phyloP scores from a whole-genome alignment of 2,888 invertebrate species.

The Hyalella azteca region DNA sequence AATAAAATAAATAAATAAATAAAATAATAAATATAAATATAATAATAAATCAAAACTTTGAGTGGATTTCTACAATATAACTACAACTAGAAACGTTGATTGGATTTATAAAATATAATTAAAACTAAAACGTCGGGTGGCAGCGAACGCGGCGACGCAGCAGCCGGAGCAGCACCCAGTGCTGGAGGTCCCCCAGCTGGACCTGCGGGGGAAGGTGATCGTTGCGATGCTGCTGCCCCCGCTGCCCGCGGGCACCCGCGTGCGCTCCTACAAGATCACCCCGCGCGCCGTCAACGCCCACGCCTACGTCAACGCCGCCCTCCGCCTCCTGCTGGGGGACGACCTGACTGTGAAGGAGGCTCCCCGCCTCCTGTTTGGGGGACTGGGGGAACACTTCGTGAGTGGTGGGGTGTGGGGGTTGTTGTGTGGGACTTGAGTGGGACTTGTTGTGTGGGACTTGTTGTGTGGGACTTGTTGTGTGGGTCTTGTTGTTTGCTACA shows the following conservation, averaged over 20 bases:
- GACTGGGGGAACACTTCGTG: slow-evolving; percentile 64
- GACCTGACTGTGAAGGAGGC: slow-evolving; percentile 66
- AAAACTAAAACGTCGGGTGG: not conserved
- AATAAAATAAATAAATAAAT: no score
- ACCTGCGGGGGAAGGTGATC: slow-evolving; percentile 75
- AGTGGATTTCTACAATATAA: not conserved
- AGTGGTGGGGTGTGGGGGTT: slow-evolving; percentile 25
- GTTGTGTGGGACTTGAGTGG: not conserved
- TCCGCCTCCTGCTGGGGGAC: slow-evolving; percentile 69
- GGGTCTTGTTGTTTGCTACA: no score
- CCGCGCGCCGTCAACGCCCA: slow-evolving; percentile 79
- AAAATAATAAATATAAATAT: no score
- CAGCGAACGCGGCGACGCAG: not conserved
- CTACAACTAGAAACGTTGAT: not conserved
- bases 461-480: no score
- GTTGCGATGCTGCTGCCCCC: slow-evolving; percentile 70
- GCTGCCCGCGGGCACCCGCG: slow-evolving; percentile 66
- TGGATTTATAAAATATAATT: not conserved
- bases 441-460: not conserved
- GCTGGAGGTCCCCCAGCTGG: slow-evolving; percentile 58
- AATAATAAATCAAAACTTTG: no score
- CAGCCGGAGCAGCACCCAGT: not conserved
- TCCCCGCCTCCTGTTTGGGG: slow-evolving; percentile 73
- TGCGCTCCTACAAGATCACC: slow-evolving; percentile 69
- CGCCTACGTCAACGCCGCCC: slow-evolving; percentile 78